Base-by-base conservation (phyloP, 1,140 invertebrate species). In the Lucilia cuprina region DNA sequence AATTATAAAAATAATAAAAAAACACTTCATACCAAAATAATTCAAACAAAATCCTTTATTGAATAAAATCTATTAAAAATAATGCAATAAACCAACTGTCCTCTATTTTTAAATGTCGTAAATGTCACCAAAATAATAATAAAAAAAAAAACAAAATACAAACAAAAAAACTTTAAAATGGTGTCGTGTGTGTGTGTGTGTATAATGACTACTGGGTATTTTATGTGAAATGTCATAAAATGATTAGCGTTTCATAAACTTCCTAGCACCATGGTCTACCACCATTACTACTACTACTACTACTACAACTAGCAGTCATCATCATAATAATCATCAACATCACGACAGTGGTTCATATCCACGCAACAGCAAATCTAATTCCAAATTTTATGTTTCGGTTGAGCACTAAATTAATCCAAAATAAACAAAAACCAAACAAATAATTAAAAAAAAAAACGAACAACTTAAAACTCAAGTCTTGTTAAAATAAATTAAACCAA, bases 301-400 rank as follows among this genome's bases (percentile, higher is more conserved):
- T 82, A 30, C 25, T 83, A 83, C 77, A 50, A 49, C 77, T 21
- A 41, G 35, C n/a, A 78, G n/a, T n/a, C 49, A 41, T 49, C 77
- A 80, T 49, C 77, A 80, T 49, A 41, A 80, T 80, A 49, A 80
- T 80, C 77, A 80, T 19, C 77, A 80, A 80, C 85, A 82, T 74
- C 84, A 88, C 74, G 82, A 85, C 80, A 84, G 86, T 83, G 77
- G 85, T 47, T 85, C 88, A 25, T 85, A 86, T 86, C 82, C 86
- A 83, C 87, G 88, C 82, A 85, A 70, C 84, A 87, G 80, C 85
- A 89, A 89, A 88, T 88, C 88, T 25, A 89, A 89, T 86, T 89
- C 88, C 12, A 88, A 88, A 84, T 89, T 89, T 83, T 89, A 89
- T 86, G 88, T 89, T 84, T 89, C 87, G 75, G 88, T 89, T 85